Percentiles rank a stretch among this genome's conserved stretches.
Evolutionary conservation across 2,113 vertebrate species (phyloP).

Genomic region (Ranitomeya imitator): DNA sequence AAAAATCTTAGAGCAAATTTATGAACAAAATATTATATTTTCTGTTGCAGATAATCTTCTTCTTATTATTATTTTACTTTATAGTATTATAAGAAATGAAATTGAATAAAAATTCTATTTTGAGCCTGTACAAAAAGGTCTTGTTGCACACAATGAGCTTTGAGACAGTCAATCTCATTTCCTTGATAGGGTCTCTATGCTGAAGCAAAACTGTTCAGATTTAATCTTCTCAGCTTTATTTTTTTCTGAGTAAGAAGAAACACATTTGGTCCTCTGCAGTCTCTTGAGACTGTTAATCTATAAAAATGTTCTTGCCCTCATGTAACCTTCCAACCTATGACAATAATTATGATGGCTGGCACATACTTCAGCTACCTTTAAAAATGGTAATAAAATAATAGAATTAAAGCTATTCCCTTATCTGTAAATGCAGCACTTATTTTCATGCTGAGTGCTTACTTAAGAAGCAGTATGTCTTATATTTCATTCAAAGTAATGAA

Average conservation of each 20-base stretch:
- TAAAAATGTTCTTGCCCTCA: slow-evolving; percentile 66
- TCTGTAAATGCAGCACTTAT: slow-evolving; percentile 63
- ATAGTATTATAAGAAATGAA: slow-evolving; percentile 30
- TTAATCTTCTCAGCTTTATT: slow-evolving; percentile 58
- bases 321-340: slow-evolving; percentile 61
- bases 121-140: slow-evolving; percentile 57
- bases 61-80: neutral
- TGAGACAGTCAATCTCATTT: slow-evolving; percentile 59
- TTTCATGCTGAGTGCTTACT: slow-evolving; percentile 61
- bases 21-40: too few relatives aligned
- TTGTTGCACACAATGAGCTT: slow-evolving; percentile 36
- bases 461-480: slow-evolving; percentile 49
- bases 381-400: slow-evolving; percentile 65
- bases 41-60: neutral
- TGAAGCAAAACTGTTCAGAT: slow-evolving; percentile 60
- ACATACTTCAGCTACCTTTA: slow-evolving; percentile 54
- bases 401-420: slow-evolving; percentile 65
- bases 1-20: neutral
- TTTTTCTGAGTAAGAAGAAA: slow-evolving; percentile 55
- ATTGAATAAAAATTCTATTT: slow-evolving; percentile 67
- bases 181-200: slow-evolving; percentile 57
- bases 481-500: slow-evolving; percentile 60
- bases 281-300: slow-evolving; percentile 67
- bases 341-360: slow-evolving; percentile 66
- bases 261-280: slow-evolving; percentile 58